phyloP scores from a whole-genome alignment of 92 coral and sea anemone species.

The Umimayanthus chanpuru region DNA sequence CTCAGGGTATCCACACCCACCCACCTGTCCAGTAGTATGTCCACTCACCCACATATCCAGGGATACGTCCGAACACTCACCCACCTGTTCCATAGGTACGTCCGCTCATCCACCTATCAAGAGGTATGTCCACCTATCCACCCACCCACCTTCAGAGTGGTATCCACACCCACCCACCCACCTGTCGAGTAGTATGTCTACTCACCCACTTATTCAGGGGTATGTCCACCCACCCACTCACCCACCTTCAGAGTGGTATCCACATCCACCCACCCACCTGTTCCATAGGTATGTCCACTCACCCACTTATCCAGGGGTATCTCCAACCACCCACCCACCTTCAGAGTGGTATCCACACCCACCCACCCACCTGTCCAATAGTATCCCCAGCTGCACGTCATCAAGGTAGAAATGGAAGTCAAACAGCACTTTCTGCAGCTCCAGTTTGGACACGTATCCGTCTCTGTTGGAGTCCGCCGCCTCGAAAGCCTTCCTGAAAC shows the following conservation, averaged over 20 bases:
- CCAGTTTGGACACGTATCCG: constrained; percentile 85
- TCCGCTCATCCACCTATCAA: too few species aligned
- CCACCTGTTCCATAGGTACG: too few species aligned
- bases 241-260: not conserved
- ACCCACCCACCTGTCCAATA: constrained; percentile 74
- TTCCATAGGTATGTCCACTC: not conserved
- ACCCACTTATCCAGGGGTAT: too few species aligned
- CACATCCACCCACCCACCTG: not conserved
- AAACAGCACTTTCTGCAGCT: constrained; percentile 84
- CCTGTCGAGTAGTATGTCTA: not conserved
- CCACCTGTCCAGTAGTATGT: not conserved
- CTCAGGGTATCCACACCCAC: not conserved
- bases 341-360: not conserved
- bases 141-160: not conserved
- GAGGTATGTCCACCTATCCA: too few species aligned
- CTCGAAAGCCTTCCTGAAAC: constrained; percentile 90
- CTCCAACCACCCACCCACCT: not conserved
- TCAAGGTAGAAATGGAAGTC: constrained; percentile 86
- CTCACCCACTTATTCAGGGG: too few species aligned
- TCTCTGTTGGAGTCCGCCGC: constrained; percentile 89
- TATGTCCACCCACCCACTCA: not conserved
- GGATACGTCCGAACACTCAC: too few species aligned
- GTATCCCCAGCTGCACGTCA: constrained; percentile 74
- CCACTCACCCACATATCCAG: too few species aligned
- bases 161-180: not conserved